These are phyloP conservation scores for Orthonychiurus folsomi DNA, from an alignment of 2,888 invertebrate species.

Conservation along the genomic window DNA sequence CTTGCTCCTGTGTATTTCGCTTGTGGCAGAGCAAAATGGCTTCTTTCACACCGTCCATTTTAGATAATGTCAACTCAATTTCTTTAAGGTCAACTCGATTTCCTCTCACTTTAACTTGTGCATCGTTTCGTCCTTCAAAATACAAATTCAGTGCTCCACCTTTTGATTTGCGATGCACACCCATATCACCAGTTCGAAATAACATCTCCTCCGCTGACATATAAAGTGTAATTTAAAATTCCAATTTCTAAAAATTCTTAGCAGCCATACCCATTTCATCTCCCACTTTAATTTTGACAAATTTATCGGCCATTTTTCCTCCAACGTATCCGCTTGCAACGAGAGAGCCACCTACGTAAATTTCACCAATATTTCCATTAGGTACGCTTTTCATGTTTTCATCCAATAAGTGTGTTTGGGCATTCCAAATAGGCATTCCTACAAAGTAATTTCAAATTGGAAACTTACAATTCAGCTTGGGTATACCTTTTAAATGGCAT, in stretches of 20 bases:
- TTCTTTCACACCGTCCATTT: constrained; percentile 54
- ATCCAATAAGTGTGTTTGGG: constrained; percentile 68
- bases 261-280: too few relatives aligned
- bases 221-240: too few relatives aligned
- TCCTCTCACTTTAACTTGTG: constrained; percentile 73
- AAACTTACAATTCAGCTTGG: too few relatives aligned
- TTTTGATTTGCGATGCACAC: constrained; percentile 23
- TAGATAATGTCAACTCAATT: constrained; percentile 61
- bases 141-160: constrained; percentile 20
- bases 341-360: constrained; percentile 38
- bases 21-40: constrained; percentile 70
- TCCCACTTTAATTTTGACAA: too few relatives aligned
- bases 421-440: constrained; percentile 62
- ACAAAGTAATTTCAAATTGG: too few relatives aligned
- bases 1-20: constrained; percentile 54
- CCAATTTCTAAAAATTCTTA: too few relatives aligned
- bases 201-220: constrained; percentile 20
- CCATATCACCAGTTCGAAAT: constrained; percentile 36
- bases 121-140: constrained; percentile 26
- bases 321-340: constrained; percentile 39
- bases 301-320: too few relatives aligned
- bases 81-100: constrained; percentile 77
- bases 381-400: constrained; percentile 58
- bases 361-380: constrained; percentile 50
- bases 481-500: too few relatives aligned